phyloP scores from a whole-genome alignment of 2,113 vertebrate species.

The Sylvietta virens region DNA sequence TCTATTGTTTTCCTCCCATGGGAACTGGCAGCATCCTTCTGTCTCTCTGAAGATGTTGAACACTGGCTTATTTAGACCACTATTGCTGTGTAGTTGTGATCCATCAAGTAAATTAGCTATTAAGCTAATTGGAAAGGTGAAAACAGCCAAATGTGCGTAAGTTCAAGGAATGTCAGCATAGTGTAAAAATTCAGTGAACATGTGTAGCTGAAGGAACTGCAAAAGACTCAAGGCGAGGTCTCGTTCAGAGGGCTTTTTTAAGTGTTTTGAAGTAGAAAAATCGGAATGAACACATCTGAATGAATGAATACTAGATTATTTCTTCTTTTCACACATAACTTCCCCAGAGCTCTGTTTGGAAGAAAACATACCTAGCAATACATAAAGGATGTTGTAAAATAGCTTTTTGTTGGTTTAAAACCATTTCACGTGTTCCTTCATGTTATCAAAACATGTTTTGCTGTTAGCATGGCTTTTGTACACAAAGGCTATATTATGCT shows the following conservation, averaged over 20 bases:
- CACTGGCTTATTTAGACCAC: background rate
- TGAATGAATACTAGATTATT: background rate
- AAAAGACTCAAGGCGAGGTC: background rate
- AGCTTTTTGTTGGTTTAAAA: background rate
- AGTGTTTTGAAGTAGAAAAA: background rate
- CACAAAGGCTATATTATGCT: background rate
- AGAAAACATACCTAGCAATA: background rate
- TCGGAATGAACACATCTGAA: background rate
- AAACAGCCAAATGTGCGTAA: background rate
- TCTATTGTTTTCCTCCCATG: background rate
- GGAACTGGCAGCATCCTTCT: background rate
- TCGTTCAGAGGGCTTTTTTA: background rate
- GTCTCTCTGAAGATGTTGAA: background rate
- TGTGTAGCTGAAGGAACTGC: background rate
- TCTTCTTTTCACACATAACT: background rate
- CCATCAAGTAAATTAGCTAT: background rate
- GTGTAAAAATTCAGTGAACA: background rate
- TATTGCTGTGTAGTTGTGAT: background rate
- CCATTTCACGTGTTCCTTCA: background rate
- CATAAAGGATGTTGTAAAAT: background rate
- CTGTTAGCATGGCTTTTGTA: background rate
- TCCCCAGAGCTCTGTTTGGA: background rate
- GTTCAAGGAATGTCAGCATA: background rate
- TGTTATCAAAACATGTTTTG: slow-evolving; percentile 32
- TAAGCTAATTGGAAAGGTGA: background rate